Percentiles rank a stretch among this genome's conserved stretches.
phyloP scores from a whole-genome alignment of 2,113 vertebrate genomes.

The Oophaga pumilio region DNA sequence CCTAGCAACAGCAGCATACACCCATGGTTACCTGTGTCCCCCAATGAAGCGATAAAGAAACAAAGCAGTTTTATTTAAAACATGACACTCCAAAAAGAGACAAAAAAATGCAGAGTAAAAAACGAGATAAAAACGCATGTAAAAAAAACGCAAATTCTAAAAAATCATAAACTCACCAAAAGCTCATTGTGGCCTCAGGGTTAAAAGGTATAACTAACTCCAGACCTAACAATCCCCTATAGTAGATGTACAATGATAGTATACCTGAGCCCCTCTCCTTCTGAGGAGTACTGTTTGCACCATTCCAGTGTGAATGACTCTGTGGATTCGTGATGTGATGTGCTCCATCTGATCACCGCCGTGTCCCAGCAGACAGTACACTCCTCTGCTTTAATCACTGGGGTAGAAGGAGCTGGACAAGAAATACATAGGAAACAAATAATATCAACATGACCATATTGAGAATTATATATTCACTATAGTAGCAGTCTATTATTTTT shows the following conservation, averaged over 20 bases:
- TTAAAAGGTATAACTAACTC: not conserved
- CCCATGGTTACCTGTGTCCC: too few species aligned
- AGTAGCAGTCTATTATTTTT: too few species aligned
- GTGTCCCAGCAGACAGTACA: slow-evolving; percentile 88
- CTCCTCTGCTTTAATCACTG: slow-evolving; percentile 79
- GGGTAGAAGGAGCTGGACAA: slow-evolving; percentile 82
- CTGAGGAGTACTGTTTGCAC: slow-evolving; percentile 86
- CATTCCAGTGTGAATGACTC: slow-evolving; percentile 90
- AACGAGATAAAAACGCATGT: too few species aligned
- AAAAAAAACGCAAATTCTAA: too few species aligned
- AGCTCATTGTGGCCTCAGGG: not conserved
- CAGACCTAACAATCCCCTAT: too few species aligned
- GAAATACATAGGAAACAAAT: slow-evolving; percentile 32
- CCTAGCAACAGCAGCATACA: too few species aligned
- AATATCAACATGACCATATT: not conserved
- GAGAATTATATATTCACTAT: too few species aligned
- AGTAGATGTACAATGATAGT: slow-evolving; percentile 28
- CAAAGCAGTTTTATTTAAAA: too few species aligned
- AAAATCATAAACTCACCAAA: too few species aligned
- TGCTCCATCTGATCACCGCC: slow-evolving; percentile 83
- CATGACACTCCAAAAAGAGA: too few species aligned
- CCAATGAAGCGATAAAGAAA: too few species aligned
- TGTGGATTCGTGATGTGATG: slow-evolving; percentile 59
- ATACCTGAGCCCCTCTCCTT: slow-evolving; percentile 95
- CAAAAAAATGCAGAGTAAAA: too few species aligned